Evolutionary conservation across 2,797 vertebrate genomes (phyloP).

Genomic region (Mallotus villosus): DNA sequence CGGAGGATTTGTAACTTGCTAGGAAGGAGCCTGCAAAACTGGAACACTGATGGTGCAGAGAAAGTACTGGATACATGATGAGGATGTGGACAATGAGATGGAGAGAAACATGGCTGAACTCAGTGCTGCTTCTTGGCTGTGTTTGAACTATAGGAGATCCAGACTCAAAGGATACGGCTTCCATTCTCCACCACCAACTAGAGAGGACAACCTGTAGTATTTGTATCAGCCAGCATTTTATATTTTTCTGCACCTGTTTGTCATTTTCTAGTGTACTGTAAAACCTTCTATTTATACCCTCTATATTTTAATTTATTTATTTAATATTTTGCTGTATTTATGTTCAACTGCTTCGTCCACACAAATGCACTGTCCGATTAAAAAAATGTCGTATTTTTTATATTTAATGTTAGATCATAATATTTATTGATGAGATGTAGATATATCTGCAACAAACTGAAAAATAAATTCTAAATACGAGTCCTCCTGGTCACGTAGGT

Average conservation of each 20-base stretch:
- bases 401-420: constrained; percentile 58
- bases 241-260: constrained; percentile 66
- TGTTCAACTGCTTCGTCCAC: constrained; percentile 73
- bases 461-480: constrained; percentile 12
- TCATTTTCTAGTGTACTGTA: constrained; percentile 70
- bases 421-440: constrained; percentile 68
- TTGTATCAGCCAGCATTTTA: constrained; percentile 60
- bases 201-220: constrained; percentile 58
- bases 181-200: constrained; percentile 18
- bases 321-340: constrained; percentile 78
- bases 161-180: constrained; percentile 44
- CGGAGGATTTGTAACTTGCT: constrained; percentile 31
- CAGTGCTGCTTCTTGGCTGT: constrained; percentile 63
- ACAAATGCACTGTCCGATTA: constrained; percentile 56
- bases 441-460: constrained; percentile 29
- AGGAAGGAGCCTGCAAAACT: constrained; percentile 48
- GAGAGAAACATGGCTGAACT: constrained; percentile 44
- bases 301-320: constrained; percentile 82
- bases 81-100: constrained; percentile 28
- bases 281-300: constrained; percentile 72
- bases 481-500: constrained; percentile 9
- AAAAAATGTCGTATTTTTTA: constrained; percentile 58
- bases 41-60: constrained; percentile 51
- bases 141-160: constrained; percentile 46
- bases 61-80: constrained; percentile 50